phyloP scores from a whole-genome alignment of 2,797 vertebrate genomes.

The Scyliorhinus canicula region DNA sequence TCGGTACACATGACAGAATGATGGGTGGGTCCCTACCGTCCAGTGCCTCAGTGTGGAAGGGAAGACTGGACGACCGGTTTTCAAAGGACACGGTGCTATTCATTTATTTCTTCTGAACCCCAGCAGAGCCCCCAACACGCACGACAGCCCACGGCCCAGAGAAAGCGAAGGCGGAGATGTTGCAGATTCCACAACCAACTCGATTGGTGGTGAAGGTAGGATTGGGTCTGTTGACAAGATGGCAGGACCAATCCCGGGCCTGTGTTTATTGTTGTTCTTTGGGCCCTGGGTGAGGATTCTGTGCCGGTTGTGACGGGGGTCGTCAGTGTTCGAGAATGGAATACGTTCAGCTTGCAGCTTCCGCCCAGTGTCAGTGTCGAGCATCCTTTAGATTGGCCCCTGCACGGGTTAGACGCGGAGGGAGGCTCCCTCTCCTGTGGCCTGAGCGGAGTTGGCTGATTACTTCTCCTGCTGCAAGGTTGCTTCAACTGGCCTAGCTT shows the following conservation, averaged over 20 bases:
- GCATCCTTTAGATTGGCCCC: background rate
- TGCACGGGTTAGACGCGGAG: background rate
- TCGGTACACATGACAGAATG: no score
- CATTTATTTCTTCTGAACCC: background rate
- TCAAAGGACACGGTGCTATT: background rate
- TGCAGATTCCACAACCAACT: constrained; percentile 57
- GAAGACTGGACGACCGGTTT: background rate
- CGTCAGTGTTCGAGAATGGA: background rate
- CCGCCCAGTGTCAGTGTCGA: background rate
- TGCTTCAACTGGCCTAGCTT: no score
- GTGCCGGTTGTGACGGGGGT: background rate
- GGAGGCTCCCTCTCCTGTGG: background rate
- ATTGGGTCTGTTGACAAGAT: background rate
- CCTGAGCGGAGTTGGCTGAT: background rate
- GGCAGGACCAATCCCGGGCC: background rate
- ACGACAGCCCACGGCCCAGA: constrained; percentile 45
- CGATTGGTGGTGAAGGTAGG: constrained; percentile 63
- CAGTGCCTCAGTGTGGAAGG: no score
- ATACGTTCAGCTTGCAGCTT: background rate
- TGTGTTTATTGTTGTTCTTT: background rate
- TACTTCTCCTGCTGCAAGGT: no score
- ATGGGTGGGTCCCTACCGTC: no score
- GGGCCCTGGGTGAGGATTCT: background rate
- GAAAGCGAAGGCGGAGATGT: constrained; percentile 47
- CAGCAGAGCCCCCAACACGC: background rate